phyloP scores from a whole-genome alignment of 92 coral and sea anemone species.

The Metridium senile region DNA sequence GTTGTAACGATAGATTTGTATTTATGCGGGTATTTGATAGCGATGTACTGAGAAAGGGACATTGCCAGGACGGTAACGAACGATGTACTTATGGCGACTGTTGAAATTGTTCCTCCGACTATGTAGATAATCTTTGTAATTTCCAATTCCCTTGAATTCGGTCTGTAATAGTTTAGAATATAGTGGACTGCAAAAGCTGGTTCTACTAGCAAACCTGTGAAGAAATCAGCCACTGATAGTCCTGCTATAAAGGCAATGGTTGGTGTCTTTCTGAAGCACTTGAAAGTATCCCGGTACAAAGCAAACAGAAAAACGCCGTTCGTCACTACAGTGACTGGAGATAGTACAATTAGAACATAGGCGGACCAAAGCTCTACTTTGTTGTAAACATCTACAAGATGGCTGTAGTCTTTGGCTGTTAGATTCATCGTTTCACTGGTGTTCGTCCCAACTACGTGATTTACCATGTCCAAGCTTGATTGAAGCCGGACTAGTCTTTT shows the following conservation, averaged over 20 bases:
- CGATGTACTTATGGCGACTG: slow-evolving; percentile 69
- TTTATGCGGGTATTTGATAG: slow-evolving; percentile 60
- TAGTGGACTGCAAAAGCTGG: slow-evolving; percentile 64
- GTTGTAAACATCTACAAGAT: slow-evolving; percentile 37
- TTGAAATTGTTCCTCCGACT: slow-evolving; percentile 58
- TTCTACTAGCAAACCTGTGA: slow-evolving; percentile 74
- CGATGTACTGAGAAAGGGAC: slow-evolving; percentile 70
- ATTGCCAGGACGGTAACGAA: slow-evolving; percentile 67
- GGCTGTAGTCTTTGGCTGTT: not conserved
- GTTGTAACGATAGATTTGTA: slow-evolving; percentile 58
- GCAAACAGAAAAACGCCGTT: slow-evolving; percentile 62
- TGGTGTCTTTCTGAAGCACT: slow-evolving; percentile 68
- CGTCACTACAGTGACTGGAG: slow-evolving; percentile 73
- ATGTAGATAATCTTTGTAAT: slow-evolving; percentile 34
- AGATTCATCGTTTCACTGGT: not conserved
- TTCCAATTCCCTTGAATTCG: slow-evolving; percentile 9
- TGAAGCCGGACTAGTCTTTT: too few species aligned
- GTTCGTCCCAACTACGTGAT: not conserved
- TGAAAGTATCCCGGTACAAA: slow-evolving; percentile 67
- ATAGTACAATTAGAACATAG: slow-evolving; percentile 38
- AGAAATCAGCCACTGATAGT: slow-evolving; percentile 68
- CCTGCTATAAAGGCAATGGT: slow-evolving; percentile 68
- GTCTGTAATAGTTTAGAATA: slow-evolving; percentile 21
- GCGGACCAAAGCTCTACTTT: slow-evolving; percentile 55
- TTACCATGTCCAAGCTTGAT: not conserved